phyloP scores from a whole-genome alignment of 1,140 invertebrate species.

The Drosophila truncata region DNA sequence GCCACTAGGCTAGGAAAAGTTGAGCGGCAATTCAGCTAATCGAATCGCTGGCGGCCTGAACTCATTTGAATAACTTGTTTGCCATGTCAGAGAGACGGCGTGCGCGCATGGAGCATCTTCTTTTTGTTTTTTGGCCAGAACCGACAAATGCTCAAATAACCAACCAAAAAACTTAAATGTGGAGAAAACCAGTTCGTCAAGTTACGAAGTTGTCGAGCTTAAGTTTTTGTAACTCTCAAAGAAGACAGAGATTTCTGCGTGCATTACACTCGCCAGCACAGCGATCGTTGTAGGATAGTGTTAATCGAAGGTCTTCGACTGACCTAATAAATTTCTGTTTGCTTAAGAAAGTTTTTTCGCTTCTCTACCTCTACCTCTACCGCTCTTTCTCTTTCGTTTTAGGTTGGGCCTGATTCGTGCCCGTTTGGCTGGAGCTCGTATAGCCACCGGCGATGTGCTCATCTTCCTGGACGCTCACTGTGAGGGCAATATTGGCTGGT shows the following conservation, averaged over 20 bases:
- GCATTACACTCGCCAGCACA: constrained; percentile 40
- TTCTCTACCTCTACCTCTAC: constrained; percentile 6
- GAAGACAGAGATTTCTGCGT: constrained; percentile 33
- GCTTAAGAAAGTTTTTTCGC: constrained; percentile 67
- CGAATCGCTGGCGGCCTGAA: constrained; percentile 58
- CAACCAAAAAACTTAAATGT: constrained; percentile 33
- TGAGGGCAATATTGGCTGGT: constrained; percentile 93
- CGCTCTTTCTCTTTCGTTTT: constrained; percentile 30
- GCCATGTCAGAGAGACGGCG: constrained; percentile 10
- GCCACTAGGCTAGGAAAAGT: constrained; percentile 60
- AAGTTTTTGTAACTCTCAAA: constrained; percentile 45
- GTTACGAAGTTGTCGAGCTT: constrained; percentile 46
- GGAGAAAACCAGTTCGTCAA: constrained; percentile 79
- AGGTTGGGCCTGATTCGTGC: constrained; percentile 94
- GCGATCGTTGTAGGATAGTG: constrained; percentile 43
- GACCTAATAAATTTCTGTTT: constrained; percentile 70
- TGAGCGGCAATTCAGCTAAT: constrained; percentile 61
- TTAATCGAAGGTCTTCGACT: constrained; percentile 61
- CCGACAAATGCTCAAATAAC: constrained; percentile 66
- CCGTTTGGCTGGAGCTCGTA: constrained; percentile 91
- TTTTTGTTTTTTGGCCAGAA: constrained; percentile 65
- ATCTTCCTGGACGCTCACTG: constrained; percentile 99
- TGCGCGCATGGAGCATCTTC: constrained; percentile 59
- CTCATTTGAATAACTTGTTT: constrained; percentile 82
- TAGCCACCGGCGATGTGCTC: constrained; percentile 92